A percentile compares a stretch with the other conserved stretches of the same genome.
Evolutionary conservation across 2,888 invertebrate species (phyloP).

Genomic region (Acanthosepion pharaonis): DNA sequence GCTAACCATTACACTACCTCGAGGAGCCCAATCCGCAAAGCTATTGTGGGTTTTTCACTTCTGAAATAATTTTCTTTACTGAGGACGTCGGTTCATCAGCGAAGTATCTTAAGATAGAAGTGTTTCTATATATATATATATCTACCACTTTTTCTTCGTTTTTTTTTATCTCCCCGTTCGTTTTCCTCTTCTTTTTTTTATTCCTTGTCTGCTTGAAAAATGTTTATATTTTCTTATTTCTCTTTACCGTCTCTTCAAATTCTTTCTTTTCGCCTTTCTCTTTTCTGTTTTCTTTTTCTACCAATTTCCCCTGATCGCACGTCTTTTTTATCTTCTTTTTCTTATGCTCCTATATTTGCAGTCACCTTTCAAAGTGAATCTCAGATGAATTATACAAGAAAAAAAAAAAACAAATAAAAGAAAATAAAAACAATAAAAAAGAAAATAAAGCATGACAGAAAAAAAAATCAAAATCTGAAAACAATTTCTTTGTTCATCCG

Average conservation of each 20-base stretch:
- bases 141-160: background rate
- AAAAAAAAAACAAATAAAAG: background rate
- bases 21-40: too few species aligned
- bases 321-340: background rate
- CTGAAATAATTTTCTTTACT: too few species aligned
- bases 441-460: background rate
- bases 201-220: too few species aligned
- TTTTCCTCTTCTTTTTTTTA: background rate
- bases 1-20: too few species aligned
- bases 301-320: background rate
- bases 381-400: background rate
- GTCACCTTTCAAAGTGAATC: background rate
- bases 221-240: background rate
- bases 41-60: too few species aligned
- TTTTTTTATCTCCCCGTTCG: background rate
- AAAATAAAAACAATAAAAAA: background rate
- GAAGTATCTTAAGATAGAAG: too few species aligned
- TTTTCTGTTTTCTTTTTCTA: background rate
- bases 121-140: too few species aligned
- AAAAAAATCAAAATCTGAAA: background rate
- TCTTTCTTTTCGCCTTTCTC: background rate
- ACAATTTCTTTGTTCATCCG: background rate
- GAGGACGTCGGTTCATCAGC: too few species aligned
- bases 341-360: background rate
- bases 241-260: background rate